A percentile compares a stretch with the other conserved stretches of the same genome.
These are phyloP conservation scores for Anhinga anhinga DNA, from an alignment of 2,113 vertebrate genomes.

Conservation along the genomic window DNA sequence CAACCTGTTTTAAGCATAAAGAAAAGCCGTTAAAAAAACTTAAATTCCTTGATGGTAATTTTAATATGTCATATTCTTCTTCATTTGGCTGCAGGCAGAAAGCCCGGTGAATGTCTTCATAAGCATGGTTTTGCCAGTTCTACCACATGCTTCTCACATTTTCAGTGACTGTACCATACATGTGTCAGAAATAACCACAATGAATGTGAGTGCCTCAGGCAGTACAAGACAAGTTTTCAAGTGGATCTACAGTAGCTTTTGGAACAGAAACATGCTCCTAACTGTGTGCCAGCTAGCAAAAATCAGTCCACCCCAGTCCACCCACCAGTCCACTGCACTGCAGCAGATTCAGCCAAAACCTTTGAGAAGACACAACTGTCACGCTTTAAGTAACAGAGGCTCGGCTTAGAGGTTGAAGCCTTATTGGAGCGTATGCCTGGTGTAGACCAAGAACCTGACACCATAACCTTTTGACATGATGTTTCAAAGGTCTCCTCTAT, in stretches of 20 bases:
- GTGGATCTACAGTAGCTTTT: background rate
- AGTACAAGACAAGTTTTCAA: background rate
- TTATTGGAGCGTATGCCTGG: background rate
- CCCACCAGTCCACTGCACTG: background rate
- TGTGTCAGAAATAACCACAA: background rate
- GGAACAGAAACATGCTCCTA: background rate
- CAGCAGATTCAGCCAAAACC: background rate
- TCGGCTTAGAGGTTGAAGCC: background rate
- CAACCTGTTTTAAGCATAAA: background rate
- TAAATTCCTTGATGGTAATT: background rate
- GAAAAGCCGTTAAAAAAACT: background rate
- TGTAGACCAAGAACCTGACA: background rate
- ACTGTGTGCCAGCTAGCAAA: background rate
- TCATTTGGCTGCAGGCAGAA: background rate
- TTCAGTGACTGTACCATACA: background rate
- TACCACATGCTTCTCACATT: slow-evolving; percentile 28
- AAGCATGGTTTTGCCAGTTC: background rate
- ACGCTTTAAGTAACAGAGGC: background rate
- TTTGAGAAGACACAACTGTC: background rate
- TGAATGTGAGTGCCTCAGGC: background rate
- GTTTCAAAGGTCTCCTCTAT: background rate
- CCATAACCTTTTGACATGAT: background rate
- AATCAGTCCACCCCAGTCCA: background rate
- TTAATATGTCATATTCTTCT: background rate
- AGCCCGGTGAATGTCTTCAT: background rate